These are phyloP conservation scores for Drosophila rufa DNA, from an alignment of 1,140 invertebrate genomes.

Conservation along the genomic window DNA sequence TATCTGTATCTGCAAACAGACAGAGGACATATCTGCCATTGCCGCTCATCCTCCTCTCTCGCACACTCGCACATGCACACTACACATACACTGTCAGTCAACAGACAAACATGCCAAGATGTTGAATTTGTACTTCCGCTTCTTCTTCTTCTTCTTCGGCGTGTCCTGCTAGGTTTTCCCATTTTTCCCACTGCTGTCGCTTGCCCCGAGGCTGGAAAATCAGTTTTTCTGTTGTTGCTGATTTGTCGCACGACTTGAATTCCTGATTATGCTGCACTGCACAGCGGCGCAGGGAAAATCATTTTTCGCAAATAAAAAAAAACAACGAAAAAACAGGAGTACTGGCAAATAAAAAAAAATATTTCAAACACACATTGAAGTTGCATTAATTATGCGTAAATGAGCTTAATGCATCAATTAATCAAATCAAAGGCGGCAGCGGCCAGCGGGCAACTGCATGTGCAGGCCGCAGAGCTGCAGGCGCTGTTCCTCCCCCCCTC, in stretches of 20 bases:
- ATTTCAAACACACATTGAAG: slow-evolving; percentile 65
- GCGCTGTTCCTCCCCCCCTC: slow-evolving; percentile 11
- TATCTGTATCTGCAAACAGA: slow-evolving; percentile 77
- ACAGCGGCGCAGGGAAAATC: slow-evolving; percentile 42
- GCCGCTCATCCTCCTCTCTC: slow-evolving; percentile 14
- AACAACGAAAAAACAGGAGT: slow-evolving; percentile 1
- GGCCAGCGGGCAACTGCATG: slow-evolving; percentile 32
- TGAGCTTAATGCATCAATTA: slow-evolving; percentile 83
- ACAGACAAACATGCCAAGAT: slow-evolving; percentile 64
- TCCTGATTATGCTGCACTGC: slow-evolving; percentile 70
- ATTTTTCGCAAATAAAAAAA: slow-evolving; percentile 45
- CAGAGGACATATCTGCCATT: slow-evolving; percentile 39
- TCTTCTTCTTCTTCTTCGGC: slow-evolving; percentile 39
- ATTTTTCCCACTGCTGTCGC: slow-evolving; percentile 40
- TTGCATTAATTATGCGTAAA: slow-evolving; percentile 80
- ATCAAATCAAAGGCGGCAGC: slow-evolving; percentile 75
- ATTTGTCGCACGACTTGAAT: slow-evolving; percentile 81
- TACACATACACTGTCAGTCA: slow-evolving; percentile 41
- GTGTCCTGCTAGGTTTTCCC: slow-evolving; percentile 15
- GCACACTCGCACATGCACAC: slow-evolving; percentile 25
- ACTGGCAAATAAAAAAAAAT: slow-evolving; percentile 5
- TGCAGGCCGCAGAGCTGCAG: slow-evolving; percentile 22
- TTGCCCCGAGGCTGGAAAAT: slow-evolving; percentile 65
- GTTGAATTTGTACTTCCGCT: slow-evolving; percentile 79
- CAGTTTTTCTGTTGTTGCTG: slow-evolving; percentile 64